Evolutionary conservation across 2,797 vertebrate species (phyloP), one percentile per base, ranked within the genome.

Genomic region (Ambastaia sidthimunki): DNA sequence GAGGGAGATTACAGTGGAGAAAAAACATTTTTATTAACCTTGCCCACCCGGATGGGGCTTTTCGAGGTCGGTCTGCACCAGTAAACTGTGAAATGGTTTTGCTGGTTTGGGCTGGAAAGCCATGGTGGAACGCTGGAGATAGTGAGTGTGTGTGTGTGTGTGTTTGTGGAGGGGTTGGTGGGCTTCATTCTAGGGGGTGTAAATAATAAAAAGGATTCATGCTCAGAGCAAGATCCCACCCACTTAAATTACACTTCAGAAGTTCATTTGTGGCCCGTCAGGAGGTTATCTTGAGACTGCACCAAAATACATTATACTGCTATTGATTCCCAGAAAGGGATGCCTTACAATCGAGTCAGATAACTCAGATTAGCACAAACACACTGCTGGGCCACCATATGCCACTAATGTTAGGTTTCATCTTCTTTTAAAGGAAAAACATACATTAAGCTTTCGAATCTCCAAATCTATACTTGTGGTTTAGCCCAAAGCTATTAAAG

Each of bases 71-170:
- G 93, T 88, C 91, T 92, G 94, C 89, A 93, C 91, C 94, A 96
- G 91, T 95, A 95, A 94, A 91, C 94, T 94, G 94, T 95, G 94
- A 96, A 96, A 95, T 95, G 94, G 94, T 90, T 92, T 94, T 89
- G 74, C 86, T 88, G 91, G 80, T 81, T 82, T 82, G 87, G 88
- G 55, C 55, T 85, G 84, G 85, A 84, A 80, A 89, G 91, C 82
- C 85, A 76, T 52, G 25, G 59, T 65, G 76, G 70, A 69, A 37
- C 11, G 10, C 23, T 4, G 62, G 41, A 68, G 76, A 78, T 57
- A 76, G 44, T 68, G 66, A 62, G 57, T 80, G 67, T 82, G 41
- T 77, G 34, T 37, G 34, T 37, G 34, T 5, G 34, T 37, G 6
- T 37, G 67, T n/a, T n/a, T 47, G 72, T 41, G 67, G 68, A 77